These are phyloP conservation scores for Percopsis transmontana DNA, from an alignment of 2,113 vertebrate species.

Conservation along the genomic window DNA sequence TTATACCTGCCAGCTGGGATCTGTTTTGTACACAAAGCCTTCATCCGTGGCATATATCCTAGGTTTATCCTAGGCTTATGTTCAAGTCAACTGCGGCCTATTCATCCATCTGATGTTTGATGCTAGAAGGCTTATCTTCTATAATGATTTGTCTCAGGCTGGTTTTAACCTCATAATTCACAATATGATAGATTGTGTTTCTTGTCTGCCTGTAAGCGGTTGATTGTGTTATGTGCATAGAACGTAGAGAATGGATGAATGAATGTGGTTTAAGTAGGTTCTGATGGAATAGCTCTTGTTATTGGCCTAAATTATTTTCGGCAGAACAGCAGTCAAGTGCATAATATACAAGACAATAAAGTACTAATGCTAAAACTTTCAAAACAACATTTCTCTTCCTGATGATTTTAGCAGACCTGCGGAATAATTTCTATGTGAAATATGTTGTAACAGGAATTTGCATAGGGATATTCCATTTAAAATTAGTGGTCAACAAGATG, in stretches of 20 bases:
- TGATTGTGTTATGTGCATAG: neutral
- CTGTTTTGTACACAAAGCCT: constrained; percentile 8
- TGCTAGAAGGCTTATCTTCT: constrained; percentile 2
- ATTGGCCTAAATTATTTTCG: too few relatives aligned
- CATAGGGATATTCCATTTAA: too few relatives aligned
- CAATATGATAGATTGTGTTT: neutral
- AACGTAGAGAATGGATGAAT: neutral
- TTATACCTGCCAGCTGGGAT: constrained; percentile 19
- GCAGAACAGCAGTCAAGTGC: too few relatives aligned
- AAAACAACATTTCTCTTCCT: too few relatives aligned
- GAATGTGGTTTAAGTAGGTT: too few relatives aligned
- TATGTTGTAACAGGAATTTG: too few relatives aligned
- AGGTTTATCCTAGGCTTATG: neutral
- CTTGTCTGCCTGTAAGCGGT: neutral
- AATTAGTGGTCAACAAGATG: too few relatives aligned
- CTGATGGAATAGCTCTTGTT: too few relatives aligned
- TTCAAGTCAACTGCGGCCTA: constrained; percentile 12
- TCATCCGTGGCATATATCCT: constrained; percentile 19
- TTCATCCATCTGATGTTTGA: neutral
- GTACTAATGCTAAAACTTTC: too few relatives aligned
- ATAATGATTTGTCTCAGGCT: neutral
- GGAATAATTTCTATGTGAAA: too few relatives aligned
- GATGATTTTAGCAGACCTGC: too few relatives aligned
- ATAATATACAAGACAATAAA: too few relatives aligned
- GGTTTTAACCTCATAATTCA: constrained; percentile 1